A percentile compares a stretch with the other conserved stretches of the same genome.
phyloP scores from a whole-genome alignment of 2,797 vertebrate species.

The Streptopelia turtur region DNA sequence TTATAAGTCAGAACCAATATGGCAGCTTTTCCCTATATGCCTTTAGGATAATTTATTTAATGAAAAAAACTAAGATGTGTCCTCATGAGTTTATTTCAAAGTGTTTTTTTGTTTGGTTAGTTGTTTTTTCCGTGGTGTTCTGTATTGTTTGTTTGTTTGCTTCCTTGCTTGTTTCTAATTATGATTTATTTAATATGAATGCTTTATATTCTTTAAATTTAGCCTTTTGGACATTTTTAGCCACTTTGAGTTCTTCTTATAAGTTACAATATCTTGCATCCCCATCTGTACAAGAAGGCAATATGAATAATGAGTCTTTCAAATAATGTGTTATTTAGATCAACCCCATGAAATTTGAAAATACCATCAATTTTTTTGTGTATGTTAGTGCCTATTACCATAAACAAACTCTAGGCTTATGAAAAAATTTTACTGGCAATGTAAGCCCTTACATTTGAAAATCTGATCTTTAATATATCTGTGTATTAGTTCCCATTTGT shows the following conservation, averaged over 20 bases:
- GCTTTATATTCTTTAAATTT: neutral
- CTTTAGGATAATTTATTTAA: neutral
- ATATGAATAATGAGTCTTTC: neutral
- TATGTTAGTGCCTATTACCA: neutral
- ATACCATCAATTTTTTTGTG: neutral
- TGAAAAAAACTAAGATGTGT: neutral
- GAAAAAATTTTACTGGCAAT: neutral
- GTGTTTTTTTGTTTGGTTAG: neutral
- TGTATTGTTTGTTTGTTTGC: too few species aligned
- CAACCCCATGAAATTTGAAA: neutral
- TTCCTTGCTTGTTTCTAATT: too few species aligned
- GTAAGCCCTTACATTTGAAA: neutral
- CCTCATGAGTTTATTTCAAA: neutral
- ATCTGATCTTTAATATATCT: neutral
- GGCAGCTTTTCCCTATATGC: neutral
- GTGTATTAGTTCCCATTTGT: neutral
- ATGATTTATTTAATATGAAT: neutral
- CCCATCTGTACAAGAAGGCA: neutral
- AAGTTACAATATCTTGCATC: neutral
- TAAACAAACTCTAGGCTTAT: neutral
- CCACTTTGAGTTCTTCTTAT: neutral
- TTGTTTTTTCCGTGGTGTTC: too few species aligned
- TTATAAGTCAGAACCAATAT: neutral
- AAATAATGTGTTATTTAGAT: neutral
- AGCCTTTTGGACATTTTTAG: neutral